These are phyloP conservation scores for Protosalanx chinensis DNA, from an alignment of 2,797 vertebrate genomes.

Conservation along the genomic window DNA sequence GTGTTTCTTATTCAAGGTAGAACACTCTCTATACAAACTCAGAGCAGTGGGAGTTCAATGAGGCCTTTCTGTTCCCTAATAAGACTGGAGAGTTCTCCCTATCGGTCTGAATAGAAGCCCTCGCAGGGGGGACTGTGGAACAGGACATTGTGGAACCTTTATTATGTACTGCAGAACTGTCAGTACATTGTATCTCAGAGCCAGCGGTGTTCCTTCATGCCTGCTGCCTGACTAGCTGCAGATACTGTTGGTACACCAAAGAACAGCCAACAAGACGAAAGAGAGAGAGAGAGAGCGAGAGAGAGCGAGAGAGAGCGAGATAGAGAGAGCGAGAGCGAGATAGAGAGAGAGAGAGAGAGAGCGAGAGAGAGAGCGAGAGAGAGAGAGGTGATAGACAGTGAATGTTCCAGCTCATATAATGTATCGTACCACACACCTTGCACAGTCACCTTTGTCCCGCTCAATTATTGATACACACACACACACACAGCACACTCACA, in stretches of 20 bases:
- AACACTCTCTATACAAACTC: no score
- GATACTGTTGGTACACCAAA: not conserved
- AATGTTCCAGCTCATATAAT: not conserved
- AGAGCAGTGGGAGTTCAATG: no score
- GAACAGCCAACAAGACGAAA: not conserved
- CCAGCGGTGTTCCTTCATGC: not conserved
- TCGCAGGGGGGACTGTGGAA: not conserved
- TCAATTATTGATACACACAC: constrained; percentile 2
- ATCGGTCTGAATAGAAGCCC: not conserved
- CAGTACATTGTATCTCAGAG: not conserved
- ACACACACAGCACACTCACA: not conserved
- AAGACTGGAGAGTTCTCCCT: not conserved
- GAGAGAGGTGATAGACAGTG: not conserved
- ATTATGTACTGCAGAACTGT: not conserved
- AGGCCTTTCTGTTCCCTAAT: no score
- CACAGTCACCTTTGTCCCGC: not conserved
- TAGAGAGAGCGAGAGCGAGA: no score
- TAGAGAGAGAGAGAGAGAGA: not conserved
- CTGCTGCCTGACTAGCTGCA: not conserved
- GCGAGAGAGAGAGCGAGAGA: not conserved
- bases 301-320: not conserved
- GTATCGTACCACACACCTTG: not conserved
- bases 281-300: not conserved
- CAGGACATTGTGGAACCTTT: not conserved
- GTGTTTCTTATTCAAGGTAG: no score